Percentiles rank a stretch among this genome's conserved stretches.
phyloP scores from a whole-genome alignment of 2,888 invertebrate species.

The Agrotis ipsilon region DNA sequence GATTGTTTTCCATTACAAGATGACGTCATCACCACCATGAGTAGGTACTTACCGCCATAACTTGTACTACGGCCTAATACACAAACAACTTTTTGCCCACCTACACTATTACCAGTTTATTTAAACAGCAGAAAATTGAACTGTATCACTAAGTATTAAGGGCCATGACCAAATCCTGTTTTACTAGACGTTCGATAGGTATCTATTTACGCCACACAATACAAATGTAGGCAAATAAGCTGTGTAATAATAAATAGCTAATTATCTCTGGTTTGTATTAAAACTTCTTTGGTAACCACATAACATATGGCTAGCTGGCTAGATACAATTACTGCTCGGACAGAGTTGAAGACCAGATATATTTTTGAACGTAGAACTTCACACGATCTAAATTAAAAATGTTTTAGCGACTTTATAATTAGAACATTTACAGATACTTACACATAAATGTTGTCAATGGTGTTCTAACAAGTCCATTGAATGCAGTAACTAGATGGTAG shows the following conservation, averaged over 20 bases:
- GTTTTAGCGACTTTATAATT: too few relatives aligned
- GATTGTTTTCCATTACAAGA: slow-evolving; percentile 49
- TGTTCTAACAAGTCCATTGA: too few relatives aligned
- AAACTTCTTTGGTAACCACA: slow-evolving; percentile 1
- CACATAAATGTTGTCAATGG: too few relatives aligned
- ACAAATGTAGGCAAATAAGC: slow-evolving; percentile 14
- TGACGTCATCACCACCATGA: slow-evolving; percentile 52
- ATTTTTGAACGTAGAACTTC: background rate
- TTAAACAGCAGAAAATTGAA: slow-evolving; percentile 40
- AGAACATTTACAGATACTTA: too few relatives aligned
- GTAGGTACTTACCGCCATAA: slow-evolving; percentile 44
- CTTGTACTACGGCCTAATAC: slow-evolving; percentile 54
- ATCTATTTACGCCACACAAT: slow-evolving; percentile 34
- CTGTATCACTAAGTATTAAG: slow-evolving; percentile 34
- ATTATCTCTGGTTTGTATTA: background rate
- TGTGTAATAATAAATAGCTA: slow-evolving; percentile 1
- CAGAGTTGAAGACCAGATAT: background rate
- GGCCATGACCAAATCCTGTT: background rate
- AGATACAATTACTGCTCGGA: background rate
- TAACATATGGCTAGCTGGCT: background rate
- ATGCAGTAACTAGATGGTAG: too few relatives aligned
- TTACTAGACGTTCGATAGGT: slow-evolving; percentile 16
- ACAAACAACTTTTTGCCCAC: slow-evolving; percentile 76
- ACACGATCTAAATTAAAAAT: too few relatives aligned
- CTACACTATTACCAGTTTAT: slow-evolving; percentile 44